These are phyloP conservation scores for Drosophila pegasa DNA, from an alignment of 2,888 invertebrate genomes.

Conservation along the genomic window DNA sequence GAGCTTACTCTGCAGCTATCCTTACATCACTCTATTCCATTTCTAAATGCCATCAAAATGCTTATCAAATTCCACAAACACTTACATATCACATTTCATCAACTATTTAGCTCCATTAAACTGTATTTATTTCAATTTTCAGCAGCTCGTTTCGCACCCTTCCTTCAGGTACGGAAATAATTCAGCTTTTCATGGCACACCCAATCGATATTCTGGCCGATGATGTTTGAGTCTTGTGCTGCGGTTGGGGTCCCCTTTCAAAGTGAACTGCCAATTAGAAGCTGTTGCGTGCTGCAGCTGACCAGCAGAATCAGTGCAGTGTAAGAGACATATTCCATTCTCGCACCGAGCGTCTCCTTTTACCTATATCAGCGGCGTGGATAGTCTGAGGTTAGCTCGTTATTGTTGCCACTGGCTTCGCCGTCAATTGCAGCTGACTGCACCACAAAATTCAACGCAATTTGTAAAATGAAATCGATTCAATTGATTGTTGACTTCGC, in stretches of 20 bases:
- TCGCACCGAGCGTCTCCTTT: conserved; percentile 8
- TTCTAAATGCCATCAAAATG: no score
- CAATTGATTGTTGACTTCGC: conserved; percentile 79
- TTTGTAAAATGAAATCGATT: conserved; percentile 81
- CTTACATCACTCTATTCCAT: no score
- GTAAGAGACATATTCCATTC: conserved; percentile 46
- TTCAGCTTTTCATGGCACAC: conserved; percentile 21
- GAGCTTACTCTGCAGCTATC: no score
- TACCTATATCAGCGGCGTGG: conserved; percentile 13
- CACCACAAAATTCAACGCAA: conserved; percentile 81
- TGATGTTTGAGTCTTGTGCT: conserved; percentile 20
- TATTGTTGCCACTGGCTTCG: conserved; percentile 72
- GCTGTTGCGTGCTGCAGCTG: conserved; percentile 69
- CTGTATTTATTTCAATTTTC: no score
- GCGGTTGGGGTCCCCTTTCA: conserved; percentile 35
- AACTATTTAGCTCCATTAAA: no score
- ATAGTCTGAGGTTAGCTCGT: conserved; percentile 57
- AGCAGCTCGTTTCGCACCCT: background rate
- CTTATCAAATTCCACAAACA: no score
- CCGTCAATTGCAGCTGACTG: conserved; percentile 80
- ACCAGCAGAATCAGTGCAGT: conserved; percentile 73
- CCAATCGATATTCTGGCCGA: conserved; percentile 49
- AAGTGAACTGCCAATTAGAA: conserved; percentile 71
- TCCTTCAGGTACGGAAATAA: background rate
- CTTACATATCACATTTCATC: no score